Evolutionary conservation across 2,888 invertebrate species (phyloP).

Genomic region (Dryadula phaetusa): DNA sequence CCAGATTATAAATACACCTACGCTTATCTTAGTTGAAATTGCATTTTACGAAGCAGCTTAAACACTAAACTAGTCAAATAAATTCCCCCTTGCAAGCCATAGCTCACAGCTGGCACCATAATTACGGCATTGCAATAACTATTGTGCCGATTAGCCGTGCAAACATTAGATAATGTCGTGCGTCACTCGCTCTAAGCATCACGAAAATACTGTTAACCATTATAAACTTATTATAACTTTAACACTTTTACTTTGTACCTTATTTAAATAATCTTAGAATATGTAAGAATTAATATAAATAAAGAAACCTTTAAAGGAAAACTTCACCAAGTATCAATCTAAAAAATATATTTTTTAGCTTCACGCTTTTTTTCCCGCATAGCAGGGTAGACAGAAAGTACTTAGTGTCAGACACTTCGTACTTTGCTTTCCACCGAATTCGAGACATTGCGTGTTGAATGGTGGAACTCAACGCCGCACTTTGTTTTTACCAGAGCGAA

Average conservation of each 20-base stretch:
- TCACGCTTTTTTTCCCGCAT: too few species aligned
- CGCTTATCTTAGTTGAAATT: background rate
- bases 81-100: conserved; percentile 8
- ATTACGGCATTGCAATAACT: conserved; percentile 24
- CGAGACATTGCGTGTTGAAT: too few species aligned
- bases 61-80: conserved; percentile 15
- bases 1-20: background rate
- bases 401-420: too few species aligned
- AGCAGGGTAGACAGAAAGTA: too few species aligned
- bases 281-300: too few species aligned
- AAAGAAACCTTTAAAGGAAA: too few species aligned
- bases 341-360: too few species aligned
- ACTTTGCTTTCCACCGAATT: too few species aligned
- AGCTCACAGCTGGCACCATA: conserved; percentile 25
- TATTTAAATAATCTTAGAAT: background rate
- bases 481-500: too few species aligned
- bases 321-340: too few species aligned
- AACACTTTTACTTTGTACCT: background rate
- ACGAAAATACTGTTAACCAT: conserved; percentile 3
- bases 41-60: background rate
- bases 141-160: conserved; percentile 25
- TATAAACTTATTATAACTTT: conserved; percentile 7
- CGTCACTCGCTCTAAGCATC: conserved; percentile 22
- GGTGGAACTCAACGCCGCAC: too few species aligned
- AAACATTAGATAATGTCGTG: conserved; percentile 30